These are phyloP conservation scores for Tinea trinotella DNA, from an alignment of 2,888 invertebrate genomes.

Conservation along the genomic window DNA sequence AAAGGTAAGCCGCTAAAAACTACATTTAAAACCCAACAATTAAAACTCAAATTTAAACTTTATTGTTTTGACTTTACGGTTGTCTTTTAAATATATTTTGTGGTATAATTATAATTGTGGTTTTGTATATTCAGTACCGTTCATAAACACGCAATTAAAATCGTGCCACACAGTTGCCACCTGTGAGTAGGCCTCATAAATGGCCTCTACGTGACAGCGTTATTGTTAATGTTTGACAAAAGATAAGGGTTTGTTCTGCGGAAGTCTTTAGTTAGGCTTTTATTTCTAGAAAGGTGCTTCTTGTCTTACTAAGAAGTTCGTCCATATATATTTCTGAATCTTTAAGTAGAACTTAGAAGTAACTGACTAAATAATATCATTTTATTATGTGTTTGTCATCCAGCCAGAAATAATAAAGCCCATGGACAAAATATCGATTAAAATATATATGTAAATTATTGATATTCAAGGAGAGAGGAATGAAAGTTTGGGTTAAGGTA, in stretches of 20 bases:
- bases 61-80: not conserved
- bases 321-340: not conserved
- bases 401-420: no score
- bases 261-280: constrained; percentile 6
- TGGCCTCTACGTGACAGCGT: constrained; percentile 12
- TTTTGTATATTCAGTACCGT: constrained; percentile 8
- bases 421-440: no score
- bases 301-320: not conserved
- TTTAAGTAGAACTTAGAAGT: not conserved
- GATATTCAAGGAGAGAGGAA: no score
- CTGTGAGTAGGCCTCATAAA: constrained; percentile 15
- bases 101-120: not conserved
- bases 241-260: constrained; percentile 11
- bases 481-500: no score
- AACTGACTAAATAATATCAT: no score
- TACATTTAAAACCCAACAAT: not conserved
- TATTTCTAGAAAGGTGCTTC: constrained; percentile 8
- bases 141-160: constrained; percentile 17
- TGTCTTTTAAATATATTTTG: not conserved
- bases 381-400: no score
- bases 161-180: constrained; percentile 10
- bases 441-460: no score
- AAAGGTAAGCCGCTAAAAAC: constrained; percentile 7
- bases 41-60: not conserved
- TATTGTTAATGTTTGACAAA: constrained; percentile 17